phyloP scores from a whole-genome alignment of 2,113 vertebrate genomes.

The Corapipo altera region DNA sequence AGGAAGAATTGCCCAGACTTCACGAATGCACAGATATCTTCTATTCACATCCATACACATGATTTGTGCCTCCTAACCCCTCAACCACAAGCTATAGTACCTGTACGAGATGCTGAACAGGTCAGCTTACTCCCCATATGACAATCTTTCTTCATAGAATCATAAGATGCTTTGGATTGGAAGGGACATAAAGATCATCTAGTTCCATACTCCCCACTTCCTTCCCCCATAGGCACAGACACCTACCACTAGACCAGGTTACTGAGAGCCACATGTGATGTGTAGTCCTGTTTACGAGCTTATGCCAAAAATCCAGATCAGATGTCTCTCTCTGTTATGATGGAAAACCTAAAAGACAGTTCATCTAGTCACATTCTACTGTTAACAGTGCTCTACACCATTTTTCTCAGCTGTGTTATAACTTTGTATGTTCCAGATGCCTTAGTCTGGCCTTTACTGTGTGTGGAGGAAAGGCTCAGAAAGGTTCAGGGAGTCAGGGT shows the following conservation, averaged over 20 bases:
- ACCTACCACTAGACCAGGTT: background rate
- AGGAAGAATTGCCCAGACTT: background rate
- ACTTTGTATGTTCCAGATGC: background rate
- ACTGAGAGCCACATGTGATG: background rate
- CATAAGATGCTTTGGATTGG: background rate
- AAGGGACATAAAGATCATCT: background rate
- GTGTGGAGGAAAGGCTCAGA: background rate
- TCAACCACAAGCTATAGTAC: background rate
- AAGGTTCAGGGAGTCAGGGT: background rate
- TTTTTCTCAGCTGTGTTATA: background rate
- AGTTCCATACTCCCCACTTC: background rate
- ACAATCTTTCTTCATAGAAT: background rate
- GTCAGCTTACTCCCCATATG: accelerated
- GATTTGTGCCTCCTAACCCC: background rate
- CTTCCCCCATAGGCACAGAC: accelerated
- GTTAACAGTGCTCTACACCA: background rate
- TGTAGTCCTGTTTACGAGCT: background rate
- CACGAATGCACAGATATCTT: background rate
- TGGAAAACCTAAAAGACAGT: background rate
- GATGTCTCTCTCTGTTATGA: background rate
- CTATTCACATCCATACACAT: background rate
- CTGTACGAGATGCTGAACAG: background rate
- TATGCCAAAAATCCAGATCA: background rate
- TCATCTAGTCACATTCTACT: background rate
- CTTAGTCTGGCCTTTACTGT: background rate